A percentile compares a stretch with the other conserved stretches of the same genome.
phyloP scores from a whole-genome alignment of 2,888 invertebrate genomes.

The Bembecia ichneumoniformis region DNA sequence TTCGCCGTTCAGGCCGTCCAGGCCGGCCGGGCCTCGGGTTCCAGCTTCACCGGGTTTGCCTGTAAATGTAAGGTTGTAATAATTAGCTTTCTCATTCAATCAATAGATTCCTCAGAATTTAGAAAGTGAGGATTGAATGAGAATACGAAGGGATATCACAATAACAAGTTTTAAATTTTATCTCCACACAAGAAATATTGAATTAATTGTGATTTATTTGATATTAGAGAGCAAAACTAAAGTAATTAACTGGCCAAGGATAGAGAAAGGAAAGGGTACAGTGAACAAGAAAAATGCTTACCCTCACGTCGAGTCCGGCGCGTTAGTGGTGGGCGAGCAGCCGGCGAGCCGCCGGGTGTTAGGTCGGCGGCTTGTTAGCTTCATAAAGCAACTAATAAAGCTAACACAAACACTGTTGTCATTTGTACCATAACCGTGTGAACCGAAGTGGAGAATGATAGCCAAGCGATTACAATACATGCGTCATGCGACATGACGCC shows the following conservation, averaged over 20 bases:
- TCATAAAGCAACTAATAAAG: slow-evolving; percentile 5
- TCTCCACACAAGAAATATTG: too few relatives aligned
- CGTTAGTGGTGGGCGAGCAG: not conserved
- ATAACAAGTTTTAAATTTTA: too few relatives aligned
- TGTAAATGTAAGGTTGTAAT: slow-evolving; percentile 29
- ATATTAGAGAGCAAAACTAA: too few relatives aligned
- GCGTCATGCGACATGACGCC: slow-evolving; percentile 7
- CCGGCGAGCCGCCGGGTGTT: not conserved
- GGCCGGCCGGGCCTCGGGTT: slow-evolving; percentile 80
- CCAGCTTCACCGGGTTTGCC: slow-evolving; percentile 85
- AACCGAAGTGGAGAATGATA: not conserved
- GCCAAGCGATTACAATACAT: slow-evolving; percentile 8
- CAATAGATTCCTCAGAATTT: too few relatives aligned
- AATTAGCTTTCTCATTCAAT: not conserved
- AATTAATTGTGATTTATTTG: too few relatives aligned
- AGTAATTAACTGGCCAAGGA: too few relatives aligned
- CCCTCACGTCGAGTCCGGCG: not conserved
- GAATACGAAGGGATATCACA: too few relatives aligned
- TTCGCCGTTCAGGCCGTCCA: slow-evolving; percentile 82
- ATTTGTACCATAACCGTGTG: slow-evolving; percentile 39
- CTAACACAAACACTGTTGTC: slow-evolving; percentile 24
- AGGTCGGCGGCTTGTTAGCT: not conserved
- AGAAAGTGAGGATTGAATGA: too few relatives aligned
- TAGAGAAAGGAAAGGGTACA: too few relatives aligned
- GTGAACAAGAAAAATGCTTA: too few relatives aligned